Percentiles rank a stretch among this genome's conserved stretches.
Conservation (phyloP, 2,113 vertebrate genomes). For the Cyanistes caeruleus region DNA sequence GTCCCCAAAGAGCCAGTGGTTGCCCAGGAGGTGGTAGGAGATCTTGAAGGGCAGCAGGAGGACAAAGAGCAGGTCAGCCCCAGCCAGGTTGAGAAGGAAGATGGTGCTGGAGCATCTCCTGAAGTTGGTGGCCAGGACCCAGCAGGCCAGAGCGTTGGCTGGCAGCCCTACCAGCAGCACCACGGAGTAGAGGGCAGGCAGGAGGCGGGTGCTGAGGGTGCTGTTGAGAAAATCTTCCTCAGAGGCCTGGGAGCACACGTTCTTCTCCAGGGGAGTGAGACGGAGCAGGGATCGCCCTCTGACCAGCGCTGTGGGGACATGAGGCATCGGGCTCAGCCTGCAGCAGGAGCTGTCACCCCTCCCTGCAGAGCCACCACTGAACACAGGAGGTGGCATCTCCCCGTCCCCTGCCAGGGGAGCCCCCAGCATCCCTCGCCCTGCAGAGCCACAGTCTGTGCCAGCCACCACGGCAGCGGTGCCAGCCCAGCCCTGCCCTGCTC, state of each 20-base stretch:
- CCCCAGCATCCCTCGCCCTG: accelerated
- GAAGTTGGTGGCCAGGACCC: slow-evolving; percentile 50
- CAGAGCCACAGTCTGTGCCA: not conserved
- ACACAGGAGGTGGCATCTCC: not conserved
- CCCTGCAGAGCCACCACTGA: not conserved
- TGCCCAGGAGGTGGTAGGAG: slow-evolving; percentile 64
- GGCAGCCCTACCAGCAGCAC: slow-evolving; percentile 63
- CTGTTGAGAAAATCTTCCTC: slow-evolving; percentile 9
- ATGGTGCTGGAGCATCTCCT: slow-evolving; percentile 49
- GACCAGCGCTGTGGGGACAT: accelerated
- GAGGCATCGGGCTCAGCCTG: not conserved
- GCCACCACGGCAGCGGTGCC: accelerated
- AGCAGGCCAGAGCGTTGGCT: slow-evolving; percentile 49
- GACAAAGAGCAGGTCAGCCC: slow-evolving; percentile 49
- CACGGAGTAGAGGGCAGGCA: slow-evolving; percentile 42
- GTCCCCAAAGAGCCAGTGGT: slow-evolving; percentile 70
- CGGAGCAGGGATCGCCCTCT: not conserved
- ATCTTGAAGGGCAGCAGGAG: slow-evolving; percentile 70
- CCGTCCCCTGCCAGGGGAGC: accelerated
- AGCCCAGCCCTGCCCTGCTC: not conserved
- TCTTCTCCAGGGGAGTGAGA: not conserved
- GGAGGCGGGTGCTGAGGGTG: slow-evolving; percentile 10
- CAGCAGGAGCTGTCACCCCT: not conserved
- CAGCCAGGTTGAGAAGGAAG: slow-evolving; percentile 61
- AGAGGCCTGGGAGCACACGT: accelerated